phyloP scores from a whole-genome alignment of 2,888 invertebrate species.

The Heliconius erato region DNA sequence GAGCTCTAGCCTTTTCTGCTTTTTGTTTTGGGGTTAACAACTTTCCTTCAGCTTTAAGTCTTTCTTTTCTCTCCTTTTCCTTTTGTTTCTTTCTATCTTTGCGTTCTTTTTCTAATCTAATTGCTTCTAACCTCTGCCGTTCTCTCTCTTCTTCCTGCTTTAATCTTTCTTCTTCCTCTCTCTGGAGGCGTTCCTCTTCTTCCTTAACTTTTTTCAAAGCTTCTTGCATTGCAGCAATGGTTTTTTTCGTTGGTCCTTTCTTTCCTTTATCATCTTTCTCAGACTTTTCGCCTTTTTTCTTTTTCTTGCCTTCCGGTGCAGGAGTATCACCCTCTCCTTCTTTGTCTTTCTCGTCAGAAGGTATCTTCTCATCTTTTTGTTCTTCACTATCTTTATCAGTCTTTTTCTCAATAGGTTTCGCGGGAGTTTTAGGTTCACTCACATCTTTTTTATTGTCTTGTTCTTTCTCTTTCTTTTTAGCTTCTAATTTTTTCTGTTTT shows the following conservation, averaged over 20 bases:
- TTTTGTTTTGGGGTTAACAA: constrained; percentile 97
- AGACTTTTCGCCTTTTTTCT: constrained; percentile 79
- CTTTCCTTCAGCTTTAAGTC: constrained; percentile 98
- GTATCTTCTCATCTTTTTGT: constrained; percentile 70
- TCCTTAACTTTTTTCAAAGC: constrained; percentile 94
- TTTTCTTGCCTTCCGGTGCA: constrained; percentile 77
- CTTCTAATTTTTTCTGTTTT: constrained; percentile 90
- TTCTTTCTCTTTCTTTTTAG: constrained; percentile 85
- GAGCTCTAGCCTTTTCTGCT: constrained; percentile 94
- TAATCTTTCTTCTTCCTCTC: constrained; percentile 93
- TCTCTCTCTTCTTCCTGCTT: constrained; percentile 91
- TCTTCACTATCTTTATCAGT: constrained; percentile 64
- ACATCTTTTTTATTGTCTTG: constrained; percentile 70
- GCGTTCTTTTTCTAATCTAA: constrained; percentile 93
- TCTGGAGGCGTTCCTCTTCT: constrained; percentile 91
- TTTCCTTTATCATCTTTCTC: constrained; percentile 87
- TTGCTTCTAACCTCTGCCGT: constrained; percentile 89
- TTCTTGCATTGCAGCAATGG: constrained; percentile 96
- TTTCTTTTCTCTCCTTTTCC: constrained; percentile 96
- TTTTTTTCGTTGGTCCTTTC: constrained; percentile 93
- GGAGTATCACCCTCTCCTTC: constrained; percentile 72
- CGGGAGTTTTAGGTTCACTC: constrained; percentile 61
- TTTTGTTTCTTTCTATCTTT: constrained; percentile 96
- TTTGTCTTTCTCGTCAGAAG: constrained; percentile 70
- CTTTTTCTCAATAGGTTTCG: constrained; percentile 57